These are phyloP conservation scores for Andricus curvator DNA, from an alignment of 2,888 invertebrate species.

Conservation along the genomic window DNA sequence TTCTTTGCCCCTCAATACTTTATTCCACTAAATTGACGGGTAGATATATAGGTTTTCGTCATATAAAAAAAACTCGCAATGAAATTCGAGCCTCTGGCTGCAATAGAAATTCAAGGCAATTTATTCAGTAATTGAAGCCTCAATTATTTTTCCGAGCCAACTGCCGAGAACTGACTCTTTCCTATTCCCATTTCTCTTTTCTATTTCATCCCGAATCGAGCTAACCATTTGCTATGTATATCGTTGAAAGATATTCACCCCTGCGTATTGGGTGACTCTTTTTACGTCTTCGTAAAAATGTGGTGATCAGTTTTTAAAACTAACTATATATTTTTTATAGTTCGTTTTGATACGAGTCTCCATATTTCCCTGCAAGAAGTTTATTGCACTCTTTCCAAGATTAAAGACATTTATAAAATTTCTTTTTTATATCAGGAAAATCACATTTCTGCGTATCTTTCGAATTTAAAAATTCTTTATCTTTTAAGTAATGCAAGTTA, in stretches of 20 bases:
- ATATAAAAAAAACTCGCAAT: slow-evolving; percentile 46
- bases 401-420: slow-evolving; percentile 8
- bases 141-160: slow-evolving; percentile 61
- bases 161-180: slow-evolving; percentile 51
- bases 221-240: slow-evolving; percentile 33
- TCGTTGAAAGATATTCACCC: slow-evolving; percentile 21
- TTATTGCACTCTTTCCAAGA: not conserved
- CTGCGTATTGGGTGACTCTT: slow-evolving; percentile 4
- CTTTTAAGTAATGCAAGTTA: not conserved
- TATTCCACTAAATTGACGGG: slow-evolving; percentile 59
- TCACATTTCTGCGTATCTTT: not conserved
- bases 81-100: slow-evolving; percentile 21
- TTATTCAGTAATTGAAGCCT: slow-evolving; percentile 66
- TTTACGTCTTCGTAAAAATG: slow-evolving; percentile 19
- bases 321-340: slow-evolving; percentile 41
- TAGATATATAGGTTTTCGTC: slow-evolving; percentile 26
- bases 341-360: slow-evolving; percentile 38
- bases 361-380: not conserved
- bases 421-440: not conserved
- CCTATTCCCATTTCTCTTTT: slow-evolving; percentile 47
- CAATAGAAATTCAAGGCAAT: slow-evolving; percentile 64
- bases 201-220: slow-evolving; percentile 27
- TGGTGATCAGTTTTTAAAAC: slow-evolving; percentile 31
- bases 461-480: not conserved
- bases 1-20: slow-evolving; percentile 46